Base-by-base conservation (phyloP, 1,140 invertebrate species). In the Neodiprion virginianus region DNA sequence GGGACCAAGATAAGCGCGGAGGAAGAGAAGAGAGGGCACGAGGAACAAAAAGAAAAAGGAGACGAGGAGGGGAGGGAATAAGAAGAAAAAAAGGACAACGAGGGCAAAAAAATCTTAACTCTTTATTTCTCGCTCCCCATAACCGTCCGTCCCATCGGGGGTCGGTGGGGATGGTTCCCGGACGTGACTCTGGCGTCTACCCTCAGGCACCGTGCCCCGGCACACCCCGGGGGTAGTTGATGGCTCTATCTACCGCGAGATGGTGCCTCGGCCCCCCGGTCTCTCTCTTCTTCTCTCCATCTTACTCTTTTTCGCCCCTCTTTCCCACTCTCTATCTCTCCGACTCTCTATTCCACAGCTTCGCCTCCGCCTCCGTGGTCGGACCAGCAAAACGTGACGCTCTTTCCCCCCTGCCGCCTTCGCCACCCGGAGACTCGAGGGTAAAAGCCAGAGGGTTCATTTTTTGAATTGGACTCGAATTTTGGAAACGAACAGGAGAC, bases 61-160 rank as follows among this genome's bases (percentile, higher is more conserved):
- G 53, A 61, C 11, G n/a, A 61, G 53, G 28, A 40, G 28, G 28
- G 28, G 11, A 61, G 53, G 53, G 53, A 61, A 61, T 4, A 61
- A 69, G 67, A 69, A 69, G 11, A 69, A 69, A 69, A 40, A 69
- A 69, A 69, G 23, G 5, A 9, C 4, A 14, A 69, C 67, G 11
- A 69, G 21, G 40, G 17, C 1, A 47, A 23, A 23, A 47, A 69
- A 69, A 69, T 23, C 21, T 69, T 69, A 69, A 69, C 67, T 69
- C 67, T 69, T 69, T 69, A 69, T 69, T 69, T 69, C 67, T 69
- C 21, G 40, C 67, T 69, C 67, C 67, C 67, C 67, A 69, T 69
- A 69, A 69, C 21, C 23, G 67, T 69, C 67, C 67, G 40, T 69
- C 67, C 67, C 67, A 21, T 69, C 23, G 67, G 67, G 67, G 17